Evolutionary conservation across 2,113 vertebrate species (phyloP).

Genomic region (Pygoscelis adeliae): DNA sequence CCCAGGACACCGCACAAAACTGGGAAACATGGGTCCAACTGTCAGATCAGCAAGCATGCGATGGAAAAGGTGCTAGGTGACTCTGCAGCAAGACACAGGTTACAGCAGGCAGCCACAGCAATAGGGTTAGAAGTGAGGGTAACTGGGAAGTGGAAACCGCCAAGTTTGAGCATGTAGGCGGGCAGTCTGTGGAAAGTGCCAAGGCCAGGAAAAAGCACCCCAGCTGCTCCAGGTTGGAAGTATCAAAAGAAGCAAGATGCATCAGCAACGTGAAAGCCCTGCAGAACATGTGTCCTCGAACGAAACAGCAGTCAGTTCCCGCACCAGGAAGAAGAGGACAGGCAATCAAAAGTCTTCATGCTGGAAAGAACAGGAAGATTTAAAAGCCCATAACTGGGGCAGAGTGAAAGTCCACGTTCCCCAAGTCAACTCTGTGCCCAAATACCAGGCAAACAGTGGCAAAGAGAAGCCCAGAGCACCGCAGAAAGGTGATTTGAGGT

Average conservation of each 20-base stretch:
- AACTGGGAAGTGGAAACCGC: background rate
- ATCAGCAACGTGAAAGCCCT: background rate
- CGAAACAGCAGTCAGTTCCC: background rate
- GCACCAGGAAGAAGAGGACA: background rate
- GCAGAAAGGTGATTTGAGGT: background rate
- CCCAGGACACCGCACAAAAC: background rate
- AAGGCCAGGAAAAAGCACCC: background rate
- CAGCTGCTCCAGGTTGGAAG: background rate
- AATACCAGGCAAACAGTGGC: background rate
- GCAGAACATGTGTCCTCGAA: fast-evolving
- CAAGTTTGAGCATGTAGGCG: background rate
- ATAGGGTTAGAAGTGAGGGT: background rate
- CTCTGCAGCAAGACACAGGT: background rate
- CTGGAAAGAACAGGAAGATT: background rate
- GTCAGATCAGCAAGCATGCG: fast-evolving
- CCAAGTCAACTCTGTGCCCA: background rate
- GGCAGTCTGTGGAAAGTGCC: background rate
- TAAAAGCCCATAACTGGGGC: background rate
- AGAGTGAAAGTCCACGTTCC: background rate
- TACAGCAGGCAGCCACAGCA: background rate
- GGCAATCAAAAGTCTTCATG: background rate
- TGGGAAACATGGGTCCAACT: background rate
- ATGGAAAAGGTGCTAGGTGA: background rate
- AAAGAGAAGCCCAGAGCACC: background rate
- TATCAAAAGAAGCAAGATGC: background rate